Percentiles rank a stretch among this genome's conserved stretches.
Conservation (phyloP, 2,888 invertebrate genomes). For the Andrena bicolor region DNA sequence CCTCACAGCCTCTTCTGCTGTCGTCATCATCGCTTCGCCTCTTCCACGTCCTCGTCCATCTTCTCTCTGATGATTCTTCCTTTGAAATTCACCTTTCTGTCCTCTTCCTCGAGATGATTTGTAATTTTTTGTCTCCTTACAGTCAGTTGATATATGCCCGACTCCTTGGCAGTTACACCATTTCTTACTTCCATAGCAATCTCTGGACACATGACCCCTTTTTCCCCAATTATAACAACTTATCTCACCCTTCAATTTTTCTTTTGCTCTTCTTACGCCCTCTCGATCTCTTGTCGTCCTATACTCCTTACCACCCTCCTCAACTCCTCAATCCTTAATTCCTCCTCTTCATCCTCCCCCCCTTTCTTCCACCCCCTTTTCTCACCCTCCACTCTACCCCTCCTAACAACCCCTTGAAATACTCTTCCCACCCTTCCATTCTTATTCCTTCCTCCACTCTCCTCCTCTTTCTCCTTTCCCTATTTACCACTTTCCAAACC, state of each 20-base stretch:
- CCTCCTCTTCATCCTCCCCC: no score
- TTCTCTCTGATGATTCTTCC: neutral
- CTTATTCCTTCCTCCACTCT: no score
- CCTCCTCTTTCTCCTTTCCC: no score
- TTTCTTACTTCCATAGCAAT: slow-evolving; percentile 7
- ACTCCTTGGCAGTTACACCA: slow-evolving; percentile 27
- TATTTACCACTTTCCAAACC: no score
- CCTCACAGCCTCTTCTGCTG: slow-evolving; percentile 11
- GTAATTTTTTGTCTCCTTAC: neutral
- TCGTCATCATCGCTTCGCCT: slow-evolving; percentile 13
- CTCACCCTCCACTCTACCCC: no score
- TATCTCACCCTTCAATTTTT: slow-evolving; percentile 5
- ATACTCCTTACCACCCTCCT: no score
- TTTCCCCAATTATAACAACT: slow-evolving; percentile 30
- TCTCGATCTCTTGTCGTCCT: neutral
- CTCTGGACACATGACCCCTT: slow-evolving; percentile 3
- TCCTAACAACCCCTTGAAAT: no score
- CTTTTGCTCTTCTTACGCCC: slow-evolving; percentile 2
- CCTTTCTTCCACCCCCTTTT: no score
- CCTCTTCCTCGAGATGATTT: neutral
- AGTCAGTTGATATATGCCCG: slow-evolving; percentile 7
- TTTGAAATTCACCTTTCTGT: neutral
- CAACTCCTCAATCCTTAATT: no score
- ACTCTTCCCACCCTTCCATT: no score
- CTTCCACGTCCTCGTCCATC: slow-evolving; percentile 6